Conservation (phyloP, 2,113 vertebrate genomes). For the Rattus norvegicus region GRCr8 NC_086021.1:75931501-75932000, state of each 20-base stretch:
- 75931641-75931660: background rate
- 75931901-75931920: background rate
- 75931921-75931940: background rate
- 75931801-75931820: background rate
- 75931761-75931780: background rate
- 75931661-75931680: background rate
- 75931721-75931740: background rate
- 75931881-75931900: background rate
- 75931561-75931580: background rate
- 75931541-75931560: background rate
- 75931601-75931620: background rate
- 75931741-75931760: background rate
- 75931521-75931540: background rate
- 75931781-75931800: background rate
- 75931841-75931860: background rate
- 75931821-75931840: background rate
- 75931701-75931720: background rate
- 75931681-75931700: background rate
- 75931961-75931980: background rate
- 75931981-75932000: background rate
- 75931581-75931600: background rate
- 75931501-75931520: background rate
- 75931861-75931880: background rate
- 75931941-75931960: background rate
- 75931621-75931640: background rate